These are phyloP conservation scores for Theonella swinhoei DNA, from an alignment of 37 sponge, comb jelly and placozoan genomes.

Conservation along the genomic window DNA sequence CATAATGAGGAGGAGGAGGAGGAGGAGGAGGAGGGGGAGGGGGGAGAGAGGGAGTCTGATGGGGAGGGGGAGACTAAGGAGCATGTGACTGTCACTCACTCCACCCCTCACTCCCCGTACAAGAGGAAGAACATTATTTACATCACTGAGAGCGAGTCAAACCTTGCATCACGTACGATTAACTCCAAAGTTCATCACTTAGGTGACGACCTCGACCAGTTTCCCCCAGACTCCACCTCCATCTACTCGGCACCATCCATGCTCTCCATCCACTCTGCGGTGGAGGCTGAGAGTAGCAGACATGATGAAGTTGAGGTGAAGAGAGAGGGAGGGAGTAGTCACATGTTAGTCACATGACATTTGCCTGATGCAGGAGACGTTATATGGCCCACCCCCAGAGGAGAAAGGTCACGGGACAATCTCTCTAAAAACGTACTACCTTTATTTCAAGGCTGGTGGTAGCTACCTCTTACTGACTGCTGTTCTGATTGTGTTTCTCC, in stretches of 20 bases:
- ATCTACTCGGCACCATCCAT: constrained; percentile 6
- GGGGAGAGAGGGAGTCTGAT: not conserved
- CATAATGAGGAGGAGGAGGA: not conserved
- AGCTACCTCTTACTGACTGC: constrained; percentile 11
- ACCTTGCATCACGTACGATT: not conserved
- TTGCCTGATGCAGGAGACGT: not conserved
- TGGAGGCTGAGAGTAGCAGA: constrained; percentile 4
- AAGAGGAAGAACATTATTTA: not conserved
- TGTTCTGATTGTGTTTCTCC: constrained; percentile 25
- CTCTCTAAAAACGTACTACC: constrained; percentile 56
- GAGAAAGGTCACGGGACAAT: constrained; percentile 62
- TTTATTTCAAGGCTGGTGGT: constrained; percentile 61
- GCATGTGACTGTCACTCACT: not conserved
- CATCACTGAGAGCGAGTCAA: not conserved
- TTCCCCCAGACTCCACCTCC: constrained; percentile 3
- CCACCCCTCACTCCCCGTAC: not conserved
- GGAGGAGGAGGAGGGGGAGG: constrained; percentile 7
- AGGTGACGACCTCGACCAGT: not conserved
- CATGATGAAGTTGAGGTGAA: constrained; percentile 23
- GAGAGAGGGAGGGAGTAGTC: not conserved
- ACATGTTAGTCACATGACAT: not conserved
- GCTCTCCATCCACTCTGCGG: constrained; percentile 28
- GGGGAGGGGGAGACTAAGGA: not conserved
- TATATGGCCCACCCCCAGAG: constrained; percentile 37
- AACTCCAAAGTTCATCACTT: not conserved